These are phyloP conservation scores for Drosophila greeni DNA, from an alignment of 2,888 invertebrate genomes.

Conservation along the genomic window DNA sequence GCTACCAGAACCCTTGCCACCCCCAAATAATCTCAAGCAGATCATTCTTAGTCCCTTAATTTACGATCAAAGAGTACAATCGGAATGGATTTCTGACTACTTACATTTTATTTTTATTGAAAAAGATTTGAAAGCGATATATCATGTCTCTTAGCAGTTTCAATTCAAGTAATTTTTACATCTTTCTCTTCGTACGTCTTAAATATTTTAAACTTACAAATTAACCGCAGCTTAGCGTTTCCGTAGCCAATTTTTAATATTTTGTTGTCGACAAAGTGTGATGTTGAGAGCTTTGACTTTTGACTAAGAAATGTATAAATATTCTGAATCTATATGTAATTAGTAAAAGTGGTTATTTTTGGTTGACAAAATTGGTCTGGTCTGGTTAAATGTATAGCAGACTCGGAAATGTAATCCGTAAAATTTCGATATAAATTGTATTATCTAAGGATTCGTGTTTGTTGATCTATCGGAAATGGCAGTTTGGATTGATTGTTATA, in stretches of 20 bases:
- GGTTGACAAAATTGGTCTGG: conserved; percentile 39
- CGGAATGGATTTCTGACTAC: conserved; percentile 30
- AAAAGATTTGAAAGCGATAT: conserved; percentile 57
- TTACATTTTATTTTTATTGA: conserved; percentile 56
- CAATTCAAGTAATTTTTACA: conserved; percentile 23
- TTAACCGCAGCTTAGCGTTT: conserved; percentile 45
- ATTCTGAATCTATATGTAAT: conserved; percentile 25
- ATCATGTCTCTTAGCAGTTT: conserved; percentile 36
- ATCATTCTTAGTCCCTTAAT: background rate
- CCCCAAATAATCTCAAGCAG: background rate
- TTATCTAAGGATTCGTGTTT: conserved; percentile 24
- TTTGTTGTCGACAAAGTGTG: conserved; percentile 21
- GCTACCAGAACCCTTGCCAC: background rate
- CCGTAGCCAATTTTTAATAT: conserved; percentile 20
- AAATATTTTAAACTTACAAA: conserved; percentile 52
- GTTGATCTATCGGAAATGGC: conserved; percentile 52
- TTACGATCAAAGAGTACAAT: background rate
- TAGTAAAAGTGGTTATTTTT: conserved; percentile 9
- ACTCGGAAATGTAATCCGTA: conserved; percentile 19
- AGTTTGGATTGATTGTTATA: conserved; percentile 60
- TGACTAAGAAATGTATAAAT: conserved; percentile 26
- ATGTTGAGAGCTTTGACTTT: conserved; percentile 17
- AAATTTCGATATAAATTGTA: conserved; percentile 24
- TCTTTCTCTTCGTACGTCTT: conserved; percentile 7
- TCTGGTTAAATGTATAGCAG: conserved; percentile 24